Evolutionary conservation across 1,140 invertebrate species (phyloP), one percentile per base, ranked within the genome.

Genomic region (Scaptomyza pallida): DNA sequence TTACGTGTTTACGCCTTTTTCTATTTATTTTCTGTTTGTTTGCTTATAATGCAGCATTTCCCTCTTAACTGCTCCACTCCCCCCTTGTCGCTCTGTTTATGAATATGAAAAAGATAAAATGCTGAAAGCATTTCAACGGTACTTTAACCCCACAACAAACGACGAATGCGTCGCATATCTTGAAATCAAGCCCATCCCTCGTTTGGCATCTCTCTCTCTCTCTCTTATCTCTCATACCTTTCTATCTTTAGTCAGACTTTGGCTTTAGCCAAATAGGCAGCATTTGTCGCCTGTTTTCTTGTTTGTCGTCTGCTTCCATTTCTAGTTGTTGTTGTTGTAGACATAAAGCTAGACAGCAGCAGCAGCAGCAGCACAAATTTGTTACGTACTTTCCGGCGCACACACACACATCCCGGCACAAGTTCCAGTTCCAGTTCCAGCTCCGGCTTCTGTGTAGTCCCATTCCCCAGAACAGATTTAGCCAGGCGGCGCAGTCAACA

Each of bases 41-140:
- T 26, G 23, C 59, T 44, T 59, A 48, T 63, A 55, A 77, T 43
- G 69, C 68, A 70, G 26, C 26, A 30, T 8, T 9, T 6, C 26
- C 26, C 9, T 6, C 9, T 8, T n/a, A 33, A 9, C 15, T 35
- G 3, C 16, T 15, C 17, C 26, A 6, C 10, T 17, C 1, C n/a
- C 52, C 19, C 33, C 10, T 30, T n/a, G 26, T 19, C 37, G 26
- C 37, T 9, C 12, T 21, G 26, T 23, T 59, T 60, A 76, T 78
- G 72, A 78, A 83, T 76, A 75, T 83, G 64, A 60, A 51, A 76
- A 85, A 9, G 8, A 30, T n/a, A n/a, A 9, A 30, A 86, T 71
- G 77, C 63, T 86, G 65, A 88, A 81, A 88, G 74, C 82, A 88
- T 88, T 86, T 86, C 82, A 70, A 81, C 70, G 78, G 81, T 88